These are phyloP conservation scores for Ascaphus truei DNA, from an alignment of 2,113 vertebrate genomes.

Conservation along the genomic window DNA sequence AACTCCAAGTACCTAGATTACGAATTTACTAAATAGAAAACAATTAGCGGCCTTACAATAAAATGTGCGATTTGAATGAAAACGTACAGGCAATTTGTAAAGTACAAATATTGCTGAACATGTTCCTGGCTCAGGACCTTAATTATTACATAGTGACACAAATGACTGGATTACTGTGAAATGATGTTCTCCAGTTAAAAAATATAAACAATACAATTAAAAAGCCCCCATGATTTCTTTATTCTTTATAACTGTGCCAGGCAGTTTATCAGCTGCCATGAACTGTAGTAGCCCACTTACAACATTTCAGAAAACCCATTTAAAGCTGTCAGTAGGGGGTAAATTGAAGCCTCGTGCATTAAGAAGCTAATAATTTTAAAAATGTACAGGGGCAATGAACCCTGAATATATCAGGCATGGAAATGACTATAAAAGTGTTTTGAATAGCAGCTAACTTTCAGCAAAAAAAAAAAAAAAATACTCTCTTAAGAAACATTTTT, in stretches of 20 bases:
- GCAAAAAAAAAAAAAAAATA: conserved; percentile 5
- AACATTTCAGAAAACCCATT: conserved; percentile 63
- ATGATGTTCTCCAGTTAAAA: not conserved
- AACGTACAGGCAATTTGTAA: no score
- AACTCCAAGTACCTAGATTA: no score
- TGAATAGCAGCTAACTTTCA: conserved; percentile 41
- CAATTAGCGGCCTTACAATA: no score
- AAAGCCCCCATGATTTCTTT: conserved; percentile 1
- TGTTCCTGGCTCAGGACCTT: no score
- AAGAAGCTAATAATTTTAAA: conserved; percentile 68
- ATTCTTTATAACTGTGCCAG: conserved; percentile 25
- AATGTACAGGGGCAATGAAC: conserved; percentile 64
- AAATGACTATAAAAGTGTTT: conserved; percentile 51
- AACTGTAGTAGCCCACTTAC: conserved; percentile 44
- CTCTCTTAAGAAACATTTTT: not conserved
- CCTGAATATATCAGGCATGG: conserved; percentile 56
- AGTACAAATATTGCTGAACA: no score
- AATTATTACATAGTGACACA: no score
- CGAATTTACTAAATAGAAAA: no score
- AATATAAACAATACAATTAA: conserved; percentile 13
- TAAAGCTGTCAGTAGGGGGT: conserved; percentile 57
- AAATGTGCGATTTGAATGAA: no score
- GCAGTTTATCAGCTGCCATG: conserved; percentile 29
- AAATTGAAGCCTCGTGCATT: conserved; percentile 67
- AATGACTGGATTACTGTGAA: not conserved